Base-by-base conservation (phyloP, 2,113 vertebrate genomes). In the Myanophis thanlyinensis region DNA sequence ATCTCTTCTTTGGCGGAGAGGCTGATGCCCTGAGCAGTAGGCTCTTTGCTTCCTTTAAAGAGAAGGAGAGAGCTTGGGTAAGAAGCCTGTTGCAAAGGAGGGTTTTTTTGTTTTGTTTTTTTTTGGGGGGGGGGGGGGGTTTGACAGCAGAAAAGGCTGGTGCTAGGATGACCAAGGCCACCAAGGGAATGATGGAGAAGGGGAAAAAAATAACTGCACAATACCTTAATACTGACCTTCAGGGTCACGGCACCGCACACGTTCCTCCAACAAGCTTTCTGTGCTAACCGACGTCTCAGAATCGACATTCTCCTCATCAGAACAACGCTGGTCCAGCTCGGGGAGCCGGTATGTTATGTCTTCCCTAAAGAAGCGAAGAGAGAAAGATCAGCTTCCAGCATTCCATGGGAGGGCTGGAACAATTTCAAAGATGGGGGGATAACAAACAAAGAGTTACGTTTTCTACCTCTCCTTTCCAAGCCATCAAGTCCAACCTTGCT, bases 221-320 rank as follows among this genome's bases (percentile, higher is more conserved):
- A 96, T 96, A 97, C 98, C 97, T 98, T 96, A 97, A 97, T 98
- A 98, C 99, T 98, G 97, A 99, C 99, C 99, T 98, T 99, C 98
- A 56, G 97, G 97, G 94, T 98, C 97, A 47, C 96, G 92, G 96
- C 96, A 95, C 44, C 96, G 97, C 0, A 95, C 93, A 7, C 96
- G 96, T n/a, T 99, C 99, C 0, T 99, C 99, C 89, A 99, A 95
- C 53, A 99, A 98, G 95, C 99, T 99, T 98, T 99, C 99, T 0
- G 99, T 99, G 97, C 99, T 99, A 13, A 98, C 98, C 0, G 99
- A 99, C 0, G 98, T 98, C 95, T 99, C 99, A 0, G 99, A 99
- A 95, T 99, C 99, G 59, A 98, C 52, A 40, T 99, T 99, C 94
- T 99, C 99, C 96, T 99, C 99, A 1, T 99, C 99, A 0, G 99